These are phyloP conservation scores for Gasteruption jaculator DNA, from an alignment of 2,888 invertebrate species.

Conservation along the genomic window DNA sequence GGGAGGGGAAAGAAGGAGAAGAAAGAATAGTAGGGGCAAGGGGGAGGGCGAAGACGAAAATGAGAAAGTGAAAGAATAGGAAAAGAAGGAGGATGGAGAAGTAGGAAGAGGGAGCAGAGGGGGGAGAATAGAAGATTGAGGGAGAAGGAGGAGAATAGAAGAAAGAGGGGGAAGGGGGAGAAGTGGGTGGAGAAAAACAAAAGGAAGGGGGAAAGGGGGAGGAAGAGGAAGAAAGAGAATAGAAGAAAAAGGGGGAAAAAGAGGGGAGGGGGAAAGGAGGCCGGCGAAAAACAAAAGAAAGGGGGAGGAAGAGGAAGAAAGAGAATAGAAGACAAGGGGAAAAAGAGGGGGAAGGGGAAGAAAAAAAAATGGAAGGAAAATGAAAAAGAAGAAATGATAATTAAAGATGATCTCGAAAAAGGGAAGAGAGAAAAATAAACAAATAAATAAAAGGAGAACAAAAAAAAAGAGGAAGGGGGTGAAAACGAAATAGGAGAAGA, in stretches of 20 bases:
- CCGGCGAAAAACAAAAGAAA: slow-evolving; percentile 15
- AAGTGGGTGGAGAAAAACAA: slow-evolving; percentile 15
- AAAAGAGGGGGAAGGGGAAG: slow-evolving; percentile 18
- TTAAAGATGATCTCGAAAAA: no score
- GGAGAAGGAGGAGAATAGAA: slow-evolving; percentile 9
- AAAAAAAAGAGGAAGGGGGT: no score
- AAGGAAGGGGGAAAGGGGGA: slow-evolving; percentile 14
- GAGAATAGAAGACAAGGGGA: slow-evolving; percentile 18
- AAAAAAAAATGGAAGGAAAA: no score
- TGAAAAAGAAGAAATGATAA: slow-evolving; percentile 2
- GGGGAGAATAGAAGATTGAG: slow-evolving; percentile 7
- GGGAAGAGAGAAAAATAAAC: no score
- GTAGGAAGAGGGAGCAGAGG: no score
- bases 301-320: slow-evolving; percentile 11
- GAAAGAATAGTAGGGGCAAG: neutral
- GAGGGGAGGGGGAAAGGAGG: slow-evolving; percentile 6
- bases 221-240: slow-evolving; percentile 16
- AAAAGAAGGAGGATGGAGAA: slow-evolving; percentile 9
- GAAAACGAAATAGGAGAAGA: no score
- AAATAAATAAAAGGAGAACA: no score
- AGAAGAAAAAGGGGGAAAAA: slow-evolving; percentile 11
- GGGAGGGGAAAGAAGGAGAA: slow-evolving; percentile 7
- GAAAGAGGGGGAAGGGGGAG: slow-evolving; percentile 9
- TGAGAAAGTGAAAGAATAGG: slow-evolving; percentile 8
- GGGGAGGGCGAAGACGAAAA: slow-evolving; percentile 1